These are phyloP conservation scores for Netelia virgata DNA, from an alignment of 2,888 invertebrate species.

Conservation along the genomic window DNA sequence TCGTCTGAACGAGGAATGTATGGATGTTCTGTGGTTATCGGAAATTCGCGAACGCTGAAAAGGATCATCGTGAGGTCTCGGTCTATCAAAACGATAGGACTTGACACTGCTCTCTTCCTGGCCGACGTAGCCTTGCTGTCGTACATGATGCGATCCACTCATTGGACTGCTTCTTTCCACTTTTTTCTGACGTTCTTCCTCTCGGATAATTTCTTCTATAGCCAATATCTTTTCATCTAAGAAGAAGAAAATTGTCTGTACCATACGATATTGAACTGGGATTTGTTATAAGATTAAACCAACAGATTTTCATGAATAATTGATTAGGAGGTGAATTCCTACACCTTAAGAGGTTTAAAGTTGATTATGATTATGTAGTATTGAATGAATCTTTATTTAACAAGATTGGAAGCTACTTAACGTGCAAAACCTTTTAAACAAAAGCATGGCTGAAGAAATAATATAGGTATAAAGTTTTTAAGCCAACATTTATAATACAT, in stretches of 20 bases:
- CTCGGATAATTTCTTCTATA: conserved; percentile 83
- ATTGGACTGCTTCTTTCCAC: conserved; percentile 46
- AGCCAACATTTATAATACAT: neutral
- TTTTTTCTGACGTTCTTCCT: conserved; percentile 79
- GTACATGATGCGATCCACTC: conserved; percentile 37
- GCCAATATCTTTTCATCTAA: conserved; percentile 81
- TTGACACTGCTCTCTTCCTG: conserved; percentile 45
- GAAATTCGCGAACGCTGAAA: conserved; percentile 41
- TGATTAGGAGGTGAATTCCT: too few species aligned
- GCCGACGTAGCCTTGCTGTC: neutral
- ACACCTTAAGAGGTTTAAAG: too few species aligned
- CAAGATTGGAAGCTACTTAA: too few species aligned
- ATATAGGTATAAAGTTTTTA: conserved; percentile 1
- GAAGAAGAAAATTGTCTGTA: neutral
- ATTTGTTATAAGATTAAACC: too few species aligned
- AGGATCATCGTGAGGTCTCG: conserved; percentile 47
- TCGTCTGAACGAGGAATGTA: conserved; percentile 67
- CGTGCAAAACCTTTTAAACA: too few species aligned
- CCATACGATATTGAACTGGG: neutral
- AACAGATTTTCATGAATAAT: too few species aligned
- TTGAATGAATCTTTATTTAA: too few species aligned
- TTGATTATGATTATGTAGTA: too few species aligned
- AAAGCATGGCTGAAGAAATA: neutral
- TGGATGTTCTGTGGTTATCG: conserved; percentile 38
- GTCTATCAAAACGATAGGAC: conserved; percentile 48